Conservation (phyloP, 2,797 vertebrate genomes). For the Cichlasoma orientale region DNA sequence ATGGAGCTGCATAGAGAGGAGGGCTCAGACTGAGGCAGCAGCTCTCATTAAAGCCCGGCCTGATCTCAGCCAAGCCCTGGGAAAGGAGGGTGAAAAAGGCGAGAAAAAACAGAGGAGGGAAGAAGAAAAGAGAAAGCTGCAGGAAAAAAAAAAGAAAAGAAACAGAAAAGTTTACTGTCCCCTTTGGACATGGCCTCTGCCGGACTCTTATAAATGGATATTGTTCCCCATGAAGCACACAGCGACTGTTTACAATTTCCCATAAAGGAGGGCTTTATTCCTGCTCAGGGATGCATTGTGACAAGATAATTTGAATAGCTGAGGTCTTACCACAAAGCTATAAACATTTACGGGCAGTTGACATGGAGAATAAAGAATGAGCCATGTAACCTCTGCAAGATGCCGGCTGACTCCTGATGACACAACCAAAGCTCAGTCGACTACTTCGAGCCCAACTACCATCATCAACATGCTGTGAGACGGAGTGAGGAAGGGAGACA, state of each 20-base stretch:
- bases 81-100: slow-evolving; percentile 75
- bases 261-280: slow-evolving; percentile 82
- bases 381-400: slow-evolving; percentile 70
- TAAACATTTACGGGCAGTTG: slow-evolving; percentile 84
- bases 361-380: slow-evolving; percentile 83
- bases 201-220: slow-evolving; percentile 81
- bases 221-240: slow-evolving; percentile 78
- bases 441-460: slow-evolving; percentile 12
- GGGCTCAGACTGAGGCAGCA: slow-evolving; percentile 75
- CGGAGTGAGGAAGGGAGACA: neutral
- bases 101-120: slow-evolving; percentile 49
- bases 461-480: slow-evolving; percentile 32
- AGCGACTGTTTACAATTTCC: slow-evolving; percentile 79
- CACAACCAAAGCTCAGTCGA: slow-evolving; percentile 33
- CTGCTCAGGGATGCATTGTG: slow-evolving; percentile 82
- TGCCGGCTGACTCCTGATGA: slow-evolving; percentile 65
- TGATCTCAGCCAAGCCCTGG: slow-evolving; percentile 80
- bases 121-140: slow-evolving; percentile 21
- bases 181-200: slow-evolving; percentile 74
- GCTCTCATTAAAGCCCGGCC: slow-evolving; percentile 81
- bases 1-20: slow-evolving; percentile 84
- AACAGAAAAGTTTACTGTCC: slow-evolving; percentile 70
- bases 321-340: slow-evolving; percentile 79
- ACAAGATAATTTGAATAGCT: slow-evolving; percentile 84
- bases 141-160: slow-evolving; percentile 27